Base-by-base conservation (phyloP, 1,140 invertebrate species). In the Penaeus indicus region DNA sequence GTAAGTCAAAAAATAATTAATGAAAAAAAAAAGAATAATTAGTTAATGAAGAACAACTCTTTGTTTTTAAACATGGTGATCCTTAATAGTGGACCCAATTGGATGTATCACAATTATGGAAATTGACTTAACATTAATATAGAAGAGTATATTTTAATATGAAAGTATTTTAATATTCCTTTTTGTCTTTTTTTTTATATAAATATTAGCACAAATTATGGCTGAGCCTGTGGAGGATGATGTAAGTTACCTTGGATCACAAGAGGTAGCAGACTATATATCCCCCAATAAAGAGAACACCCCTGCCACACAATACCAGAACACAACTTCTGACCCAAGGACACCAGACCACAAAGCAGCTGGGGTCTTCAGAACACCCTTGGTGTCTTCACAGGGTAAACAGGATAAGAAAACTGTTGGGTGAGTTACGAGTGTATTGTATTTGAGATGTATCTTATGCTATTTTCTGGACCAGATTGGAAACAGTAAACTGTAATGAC, bases 221-320 rank as follows among this genome's bases (percentile, higher is more conserved):
- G 88, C 88, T 81, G 88, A 89, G 83, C 88, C 88, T 22, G 82
- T 89, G 13, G 88, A 85, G 88, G 83, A 89, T 81, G 88, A 89
- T 42, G 77, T 85, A 22, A 89, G 83, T 63, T 32, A 85, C 38
- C 64, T 84, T 61, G 88, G 84, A 80, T 19, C 67, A 13, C 84
- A 80, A 60, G 88, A 89, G 38, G 25, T 38, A 27, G 62, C 72
- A 72, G 77, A 69, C 67, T 22, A 79, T 67, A 81, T 19, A 27
- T 87, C 78, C n/a, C 67, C 85, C 32, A 85, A 54, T 54, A 54
- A 54, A 54, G 54, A 54, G 54, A 54, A 54, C 54, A 54, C 54
- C 10, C 54, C 54, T 54, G 54, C 54, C 11, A 54, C 54, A 54
- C 54, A 54, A 11, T 54, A 54, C 16, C 54, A 54, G 21, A 47